phyloP scores from a whole-genome alignment of 1,140 invertebrate species.

The Trypoxylus dichotomus region DNA sequence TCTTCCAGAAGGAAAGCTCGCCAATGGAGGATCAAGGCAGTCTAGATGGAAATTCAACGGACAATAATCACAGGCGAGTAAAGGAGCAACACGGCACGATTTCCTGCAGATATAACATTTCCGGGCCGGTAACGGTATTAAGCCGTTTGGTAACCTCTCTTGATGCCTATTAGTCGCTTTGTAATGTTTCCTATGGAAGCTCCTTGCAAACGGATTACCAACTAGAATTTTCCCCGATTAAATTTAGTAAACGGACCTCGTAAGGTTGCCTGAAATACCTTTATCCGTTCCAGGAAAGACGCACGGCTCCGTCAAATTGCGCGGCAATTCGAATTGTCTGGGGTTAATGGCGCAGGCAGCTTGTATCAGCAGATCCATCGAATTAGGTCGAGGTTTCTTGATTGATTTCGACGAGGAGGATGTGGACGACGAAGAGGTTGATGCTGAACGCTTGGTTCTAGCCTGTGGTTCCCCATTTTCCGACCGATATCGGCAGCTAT shows the following conservation, averaged over 20 bases:
- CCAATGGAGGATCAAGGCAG: conserved; percentile 90
- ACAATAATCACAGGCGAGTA: conserved; percentile 94
- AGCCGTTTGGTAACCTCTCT: conserved; percentile 35
- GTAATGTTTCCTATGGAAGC: conserved; percentile 33
- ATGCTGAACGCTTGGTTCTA: conserved; percentile 41
- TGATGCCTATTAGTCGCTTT: conserved; percentile 38
- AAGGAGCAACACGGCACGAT: conserved; percentile 78
- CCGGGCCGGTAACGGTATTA: conserved; percentile 67
- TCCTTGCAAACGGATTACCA: conserved; percentile 34
- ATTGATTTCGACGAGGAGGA: conserved; percentile 49
- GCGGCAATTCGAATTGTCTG: conserved; percentile 82
- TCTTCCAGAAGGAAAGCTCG: conserved; percentile 77
- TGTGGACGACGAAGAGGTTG: conserved; percentile 26
- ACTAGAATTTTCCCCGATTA: conserved; percentile 21
- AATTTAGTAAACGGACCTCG: no score
- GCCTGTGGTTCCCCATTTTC: conserved; percentile 25
- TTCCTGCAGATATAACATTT: conserved; percentile 81
- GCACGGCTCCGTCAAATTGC: conserved; percentile 74
- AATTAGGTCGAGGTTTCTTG: conserved; percentile 54
- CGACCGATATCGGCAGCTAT: conserved; percentile 62
- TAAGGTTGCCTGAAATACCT: conserved; percentile 42
- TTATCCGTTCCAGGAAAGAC: conserved; percentile 83
- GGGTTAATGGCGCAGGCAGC: conserved; percentile 85
- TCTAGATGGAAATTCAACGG: conserved; percentile 88
- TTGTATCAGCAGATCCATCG: conserved; percentile 74